These are phyloP conservation scores for Pachydiplax longipennis DNA, from an alignment of 2,888 invertebrate genomes.

Conservation along the genomic window DNA sequence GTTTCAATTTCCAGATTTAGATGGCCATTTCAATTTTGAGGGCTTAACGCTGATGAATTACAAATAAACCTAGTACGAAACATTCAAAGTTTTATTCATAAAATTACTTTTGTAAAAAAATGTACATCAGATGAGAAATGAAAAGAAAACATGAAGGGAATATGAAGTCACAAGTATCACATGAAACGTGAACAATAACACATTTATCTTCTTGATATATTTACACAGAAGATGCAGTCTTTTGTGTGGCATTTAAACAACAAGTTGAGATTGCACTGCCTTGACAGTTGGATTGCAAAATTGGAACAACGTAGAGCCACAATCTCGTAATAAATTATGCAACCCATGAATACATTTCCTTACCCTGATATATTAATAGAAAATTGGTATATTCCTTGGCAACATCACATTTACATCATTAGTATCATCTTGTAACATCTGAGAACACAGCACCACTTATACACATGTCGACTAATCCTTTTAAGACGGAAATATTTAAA, in stretches of 20 bases:
- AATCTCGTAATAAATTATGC: slow-evolving; percentile 10
- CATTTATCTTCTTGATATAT: slow-evolving; percentile 24
- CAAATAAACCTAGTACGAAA: not conserved
- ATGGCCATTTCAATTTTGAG: no score
- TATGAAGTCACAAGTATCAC: not conserved
- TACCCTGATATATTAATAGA: slow-evolving; percentile 38
- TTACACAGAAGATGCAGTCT: slow-evolving; percentile 5
- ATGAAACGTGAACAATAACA: not conserved
- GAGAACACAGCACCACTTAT: slow-evolving; percentile 35
- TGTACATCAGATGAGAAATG: slow-evolving; percentile 21
- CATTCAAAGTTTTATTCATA: slow-evolving; percentile 1
- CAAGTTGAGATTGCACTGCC: not conserved
- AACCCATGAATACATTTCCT: slow-evolving; percentile 18
- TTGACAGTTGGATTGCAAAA: not conserved
- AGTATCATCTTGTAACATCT: not conserved
- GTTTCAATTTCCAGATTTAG: no score
- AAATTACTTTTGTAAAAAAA: slow-evolving; percentile 19
- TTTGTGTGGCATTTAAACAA: not conserved
- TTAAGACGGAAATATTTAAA: not conserved
- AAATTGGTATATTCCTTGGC: slow-evolving; percentile 17
- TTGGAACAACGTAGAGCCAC: slow-evolving; percentile 11
- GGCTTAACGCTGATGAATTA: no score
- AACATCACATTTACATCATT: slow-evolving; percentile 29
- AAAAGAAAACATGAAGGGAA: not conserved
- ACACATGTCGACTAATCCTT: not conserved